Conservation (phyloP, 2,113 vertebrate species). For the Mormyrus iriodes region DNA sequence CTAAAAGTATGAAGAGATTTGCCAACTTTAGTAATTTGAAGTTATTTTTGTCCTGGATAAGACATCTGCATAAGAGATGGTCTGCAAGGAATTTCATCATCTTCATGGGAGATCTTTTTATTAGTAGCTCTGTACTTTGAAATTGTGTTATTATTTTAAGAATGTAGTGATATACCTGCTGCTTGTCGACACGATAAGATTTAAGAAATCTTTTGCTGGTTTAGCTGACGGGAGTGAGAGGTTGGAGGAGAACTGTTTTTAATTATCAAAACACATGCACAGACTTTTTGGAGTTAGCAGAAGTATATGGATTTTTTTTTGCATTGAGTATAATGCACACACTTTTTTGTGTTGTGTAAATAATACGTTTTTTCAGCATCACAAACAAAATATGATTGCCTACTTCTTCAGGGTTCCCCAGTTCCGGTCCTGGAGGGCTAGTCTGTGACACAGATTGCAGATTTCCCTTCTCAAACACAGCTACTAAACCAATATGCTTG, state of each 20-base stretch:
- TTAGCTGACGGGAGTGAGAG: background rate
- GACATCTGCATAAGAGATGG: background rate
- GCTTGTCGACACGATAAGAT: background rate
- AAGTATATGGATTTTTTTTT: background rate
- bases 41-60: slow-evolving; percentile 15
- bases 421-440: background rate
- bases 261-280: background rate
- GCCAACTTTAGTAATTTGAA: slow-evolving; percentile 30
- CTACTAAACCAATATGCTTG: background rate
- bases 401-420: background rate
- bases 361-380: background rate
- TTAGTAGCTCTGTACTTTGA: background rate
- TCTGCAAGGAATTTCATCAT: background rate
- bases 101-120: background rate
- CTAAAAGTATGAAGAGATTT: slow-evolving; percentile 28
- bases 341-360: background rate
- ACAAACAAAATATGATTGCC: background rate
- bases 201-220: background rate
- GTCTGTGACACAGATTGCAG: background rate
- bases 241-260: background rate
- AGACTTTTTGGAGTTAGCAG: background rate
- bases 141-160: background rate
- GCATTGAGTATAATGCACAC: no score
- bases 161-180: background rate
- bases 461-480: background rate